These are phyloP conservation scores for Yasuhikotakia modesta DNA, from an alignment of 2,797 vertebrate species.

Conservation along the genomic window DNA sequence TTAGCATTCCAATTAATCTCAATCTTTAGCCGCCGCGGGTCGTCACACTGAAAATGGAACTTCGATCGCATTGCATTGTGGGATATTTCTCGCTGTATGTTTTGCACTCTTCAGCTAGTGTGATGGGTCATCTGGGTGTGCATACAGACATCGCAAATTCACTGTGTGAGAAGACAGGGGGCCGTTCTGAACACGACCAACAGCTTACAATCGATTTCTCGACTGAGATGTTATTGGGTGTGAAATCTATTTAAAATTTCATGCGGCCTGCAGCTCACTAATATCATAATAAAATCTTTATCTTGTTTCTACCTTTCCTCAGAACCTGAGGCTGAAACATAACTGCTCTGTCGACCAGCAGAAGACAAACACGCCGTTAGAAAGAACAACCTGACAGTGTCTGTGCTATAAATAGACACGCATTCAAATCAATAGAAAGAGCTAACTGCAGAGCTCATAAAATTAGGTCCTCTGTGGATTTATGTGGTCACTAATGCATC, in stretches of 20 bases:
- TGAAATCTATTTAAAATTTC: constrained; percentile 19
- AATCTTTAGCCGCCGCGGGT: no score
- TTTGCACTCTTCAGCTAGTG: no score
- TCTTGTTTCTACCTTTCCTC: constrained; percentile 18
- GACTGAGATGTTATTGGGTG: constrained; percentile 21
- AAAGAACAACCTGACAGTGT: constrained; percentile 29
- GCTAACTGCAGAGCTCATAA: constrained; percentile 20
- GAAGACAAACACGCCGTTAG: constrained; percentile 35
- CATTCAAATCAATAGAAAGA: constrained; percentile 50
- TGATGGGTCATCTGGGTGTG: not conserved
- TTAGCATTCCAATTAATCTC: no score
- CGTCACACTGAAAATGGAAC: no score
- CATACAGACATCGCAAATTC: not conserved
- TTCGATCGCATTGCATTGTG: not conserved
- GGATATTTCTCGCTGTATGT: not conserved
- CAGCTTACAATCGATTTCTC: not conserved
- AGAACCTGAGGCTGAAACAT: not conserved
- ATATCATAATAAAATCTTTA: constrained; percentile 14
- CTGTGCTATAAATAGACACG: constrained; percentile 51
- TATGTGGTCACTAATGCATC: constrained; percentile 40
- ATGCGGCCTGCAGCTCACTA: not conserved
- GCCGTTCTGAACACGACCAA: not conserved
- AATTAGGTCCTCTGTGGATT: constrained; percentile 40
- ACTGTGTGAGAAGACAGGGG: not conserved
- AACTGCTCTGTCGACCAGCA: constrained; percentile 6